Conservation (phyloP, 2,113 vertebrate genomes). For the Corapipo altera region DNA sequence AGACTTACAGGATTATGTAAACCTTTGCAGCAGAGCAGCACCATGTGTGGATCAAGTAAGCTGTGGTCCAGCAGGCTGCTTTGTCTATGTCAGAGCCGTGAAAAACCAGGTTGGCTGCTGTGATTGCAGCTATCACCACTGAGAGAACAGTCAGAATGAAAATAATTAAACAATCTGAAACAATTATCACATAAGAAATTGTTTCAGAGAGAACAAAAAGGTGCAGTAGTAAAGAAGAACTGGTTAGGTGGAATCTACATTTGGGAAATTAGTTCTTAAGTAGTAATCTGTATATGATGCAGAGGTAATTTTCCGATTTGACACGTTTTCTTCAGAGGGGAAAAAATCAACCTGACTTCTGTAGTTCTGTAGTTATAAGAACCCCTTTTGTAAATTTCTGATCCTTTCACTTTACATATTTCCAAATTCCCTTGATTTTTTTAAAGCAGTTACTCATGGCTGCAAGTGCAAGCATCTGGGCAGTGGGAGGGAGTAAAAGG, state of each 20-base stretch:
- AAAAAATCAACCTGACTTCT: neutral
- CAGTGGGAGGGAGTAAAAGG: neutral
- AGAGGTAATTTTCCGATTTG: neutral
- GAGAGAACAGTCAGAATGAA: neutral
- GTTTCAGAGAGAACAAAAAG: neutral
- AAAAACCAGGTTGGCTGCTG: neutral
- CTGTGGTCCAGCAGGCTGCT: neutral
- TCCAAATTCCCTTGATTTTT: neutral
- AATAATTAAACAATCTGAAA: neutral
- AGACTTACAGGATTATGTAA: neutral
- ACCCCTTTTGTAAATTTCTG: neutral
- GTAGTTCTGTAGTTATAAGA: neutral
- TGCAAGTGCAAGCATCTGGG: neutral
- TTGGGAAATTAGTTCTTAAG: neutral
- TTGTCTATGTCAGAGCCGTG: neutral
- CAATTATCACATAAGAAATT: neutral
- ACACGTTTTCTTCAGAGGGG: neutral
- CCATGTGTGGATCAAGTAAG: neutral
- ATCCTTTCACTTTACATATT: neutral
- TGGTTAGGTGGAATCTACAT: neutral
- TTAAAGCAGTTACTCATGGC: neutral
- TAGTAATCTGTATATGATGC: neutral
- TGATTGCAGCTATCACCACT: neutral
- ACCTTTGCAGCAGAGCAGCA: neutral
- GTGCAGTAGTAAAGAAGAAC: neutral